These are phyloP conservation scores for Geophilus truncorum DNA, from an alignment of 2,888 invertebrate species.

Conservation along the genomic window DNA sequence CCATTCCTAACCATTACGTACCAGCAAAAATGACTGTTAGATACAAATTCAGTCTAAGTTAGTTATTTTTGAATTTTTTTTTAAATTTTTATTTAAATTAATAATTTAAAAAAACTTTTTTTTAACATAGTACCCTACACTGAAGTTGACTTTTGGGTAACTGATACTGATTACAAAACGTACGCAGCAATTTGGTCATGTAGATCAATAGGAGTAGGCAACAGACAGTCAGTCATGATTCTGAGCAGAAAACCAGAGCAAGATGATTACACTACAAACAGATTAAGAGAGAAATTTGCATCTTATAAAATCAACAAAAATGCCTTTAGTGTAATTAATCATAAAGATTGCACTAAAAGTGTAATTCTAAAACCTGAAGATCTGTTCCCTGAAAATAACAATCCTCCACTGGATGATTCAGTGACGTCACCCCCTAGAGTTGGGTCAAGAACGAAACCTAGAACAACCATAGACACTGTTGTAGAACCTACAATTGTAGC, in stretches of 20 bases:
- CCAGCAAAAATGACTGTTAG: slow-evolving; percentile 68
- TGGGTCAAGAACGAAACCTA: too few relatives aligned
- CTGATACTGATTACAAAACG: slow-evolving; percentile 66
- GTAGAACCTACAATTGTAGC: too few relatives aligned
- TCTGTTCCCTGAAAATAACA: too few relatives aligned
- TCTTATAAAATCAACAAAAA: slow-evolving; percentile 66
- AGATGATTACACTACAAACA: slow-evolving; percentile 65
- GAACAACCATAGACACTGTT: too few relatives aligned
- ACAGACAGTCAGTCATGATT: slow-evolving; percentile 73
- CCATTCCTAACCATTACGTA: slow-evolving; percentile 51
- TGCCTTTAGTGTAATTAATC: slow-evolving; percentile 68
- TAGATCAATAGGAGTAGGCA: slow-evolving; percentile 64
- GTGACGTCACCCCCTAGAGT: too few relatives aligned
- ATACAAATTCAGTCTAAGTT: slow-evolving; percentile 65
- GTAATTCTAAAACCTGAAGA: too few relatives aligned
- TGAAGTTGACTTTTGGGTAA: slow-evolving; percentile 65
- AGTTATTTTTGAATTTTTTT: too few relatives aligned
- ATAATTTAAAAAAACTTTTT: too few relatives aligned
- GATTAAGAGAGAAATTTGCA: slow-evolving; percentile 59
- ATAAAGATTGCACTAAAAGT: slow-evolving; percentile 56
- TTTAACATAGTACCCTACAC: slow-evolving; percentile 72
- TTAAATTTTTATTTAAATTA: too few relatives aligned
- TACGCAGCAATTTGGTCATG: slow-evolving; percentile 75
- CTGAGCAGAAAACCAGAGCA: slow-evolving; percentile 67
- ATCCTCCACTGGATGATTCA: too few relatives aligned